Percentiles rank a stretch among this genome's conserved stretches.
These are phyloP conservation scores for Melinopterus prodromus DNA, from an alignment of 2,888 invertebrate species.

Conservation along the genomic window DNA sequence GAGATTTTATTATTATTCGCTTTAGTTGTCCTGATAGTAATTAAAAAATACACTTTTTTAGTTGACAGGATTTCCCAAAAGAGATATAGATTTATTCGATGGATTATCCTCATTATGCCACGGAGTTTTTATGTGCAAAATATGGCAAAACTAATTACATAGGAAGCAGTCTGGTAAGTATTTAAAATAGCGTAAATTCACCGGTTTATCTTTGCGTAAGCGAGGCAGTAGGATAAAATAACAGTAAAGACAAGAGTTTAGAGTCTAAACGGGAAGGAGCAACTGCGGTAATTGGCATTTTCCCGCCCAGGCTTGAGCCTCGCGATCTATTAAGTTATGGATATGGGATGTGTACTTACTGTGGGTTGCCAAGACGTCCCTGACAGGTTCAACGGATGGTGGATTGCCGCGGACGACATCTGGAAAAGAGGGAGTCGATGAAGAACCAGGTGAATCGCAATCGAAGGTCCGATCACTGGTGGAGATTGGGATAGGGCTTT, in stretches of 20 bases:
- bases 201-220: not conserved
- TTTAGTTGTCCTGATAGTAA: too few species aligned
- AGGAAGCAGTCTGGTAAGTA: not conserved
- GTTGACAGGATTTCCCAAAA: not conserved
- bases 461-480: slow-evolving; percentile 54
- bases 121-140: not conserved
- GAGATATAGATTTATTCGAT: not conserved
- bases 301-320: not conserved
- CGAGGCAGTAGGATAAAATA: not conserved
- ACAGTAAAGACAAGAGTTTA: not conserved
- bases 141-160: not conserved
- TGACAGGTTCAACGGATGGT: slow-evolving; percentile 56
- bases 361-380: slow-evolving; percentile 41
- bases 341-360: slow-evolving; percentile 45
- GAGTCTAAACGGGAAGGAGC: not conserved
- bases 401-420: slow-evolving; percentile 60
- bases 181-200: not conserved
- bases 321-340: not conserved
- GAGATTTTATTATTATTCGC: not conserved
- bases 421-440: slow-evolving; percentile 65
- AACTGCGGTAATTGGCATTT: not conserved
- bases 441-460: slow-evolving; percentile 70
- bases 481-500: slow-evolving; percentile 59
- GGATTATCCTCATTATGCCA: too few species aligned
- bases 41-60: too few species aligned